Evolutionary conservation across 2,113 vertebrate genomes (phyloP).

Genomic region (Oreocharis arfaki): DNA sequence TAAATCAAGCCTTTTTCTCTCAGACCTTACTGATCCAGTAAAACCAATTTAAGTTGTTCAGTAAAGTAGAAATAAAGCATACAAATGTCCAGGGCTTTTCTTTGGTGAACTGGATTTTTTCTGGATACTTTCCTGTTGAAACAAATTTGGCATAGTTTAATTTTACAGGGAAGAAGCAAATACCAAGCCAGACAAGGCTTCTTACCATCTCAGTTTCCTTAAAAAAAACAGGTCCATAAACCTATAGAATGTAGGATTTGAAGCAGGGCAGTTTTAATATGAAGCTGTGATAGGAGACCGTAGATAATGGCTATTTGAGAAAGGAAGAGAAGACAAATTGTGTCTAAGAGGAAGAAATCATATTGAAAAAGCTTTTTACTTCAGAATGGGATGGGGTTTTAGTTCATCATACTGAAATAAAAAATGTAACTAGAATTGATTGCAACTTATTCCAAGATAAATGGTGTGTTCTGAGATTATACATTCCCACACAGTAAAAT

Average conservation of each 20-base stretch:
- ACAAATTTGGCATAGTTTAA: constrained; percentile 14
- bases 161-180: constrained; percentile 44
- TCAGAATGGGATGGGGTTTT: background rate
- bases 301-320: background rate
- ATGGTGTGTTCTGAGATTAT: background rate
- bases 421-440: background rate
- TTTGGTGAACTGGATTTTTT: constrained; percentile 6
- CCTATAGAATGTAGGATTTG: background rate
- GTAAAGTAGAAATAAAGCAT: constrained; percentile 37
- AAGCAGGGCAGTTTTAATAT: background rate
- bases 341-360: background rate
- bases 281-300: background rate
- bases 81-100: background rate
- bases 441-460: background rate
- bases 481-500: background rate
- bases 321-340: background rate
- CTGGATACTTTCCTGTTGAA: background rate
- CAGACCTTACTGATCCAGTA: constrained; percentile 11
- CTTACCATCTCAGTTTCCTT: background rate
- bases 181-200: background rate
- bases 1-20: constrained; percentile 7
- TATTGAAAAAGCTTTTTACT: background rate
- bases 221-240: background rate
- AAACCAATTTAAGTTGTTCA: constrained; percentile 31
- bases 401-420: background rate